Conservation (phyloP, 1,140 invertebrate species). For the Drosophila trapezifrons region DNA sequence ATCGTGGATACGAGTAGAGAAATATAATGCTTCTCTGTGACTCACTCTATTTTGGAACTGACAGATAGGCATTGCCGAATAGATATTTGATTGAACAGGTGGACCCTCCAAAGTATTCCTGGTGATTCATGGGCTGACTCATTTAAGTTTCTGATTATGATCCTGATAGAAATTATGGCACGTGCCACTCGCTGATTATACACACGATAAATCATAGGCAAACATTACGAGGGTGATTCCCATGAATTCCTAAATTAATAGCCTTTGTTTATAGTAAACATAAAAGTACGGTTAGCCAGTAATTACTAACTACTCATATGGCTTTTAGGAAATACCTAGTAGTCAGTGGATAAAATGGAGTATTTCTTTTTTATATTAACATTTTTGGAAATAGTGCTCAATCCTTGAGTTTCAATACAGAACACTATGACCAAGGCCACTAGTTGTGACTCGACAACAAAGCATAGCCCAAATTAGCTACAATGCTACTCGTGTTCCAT, state of each 20-base stretch:
- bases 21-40: constrained; percentile 11
- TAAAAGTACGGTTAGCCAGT: not conserved
- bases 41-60: constrained; percentile 3
- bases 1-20: not conserved
- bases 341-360: not conserved
- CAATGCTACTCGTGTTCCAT: constrained; percentile 27
- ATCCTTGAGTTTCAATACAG: not conserved
- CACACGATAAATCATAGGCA: constrained; percentile 22
- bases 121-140: constrained; percentile 29
- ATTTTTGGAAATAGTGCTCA: not conserved
- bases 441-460: not conserved
- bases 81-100: constrained; percentile 17
- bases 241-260: not conserved
- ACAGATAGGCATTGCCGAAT: constrained; percentile 22
- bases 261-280: not conserved
- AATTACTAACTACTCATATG: not conserved
- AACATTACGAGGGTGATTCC: constrained; percentile 6
- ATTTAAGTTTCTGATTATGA: constrained; percentile 41
- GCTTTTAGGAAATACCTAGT: not conserved
- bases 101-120: not conserved
- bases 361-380: not conserved
- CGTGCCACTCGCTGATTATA: constrained; percentile 27
- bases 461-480: constrained; percentile 11
- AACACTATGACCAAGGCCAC: constrained; percentile 12
- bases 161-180: constrained; percentile 36